phyloP scores from a whole-genome alignment of 1,140 invertebrate species.

The Cotesia glomerata region DNA sequence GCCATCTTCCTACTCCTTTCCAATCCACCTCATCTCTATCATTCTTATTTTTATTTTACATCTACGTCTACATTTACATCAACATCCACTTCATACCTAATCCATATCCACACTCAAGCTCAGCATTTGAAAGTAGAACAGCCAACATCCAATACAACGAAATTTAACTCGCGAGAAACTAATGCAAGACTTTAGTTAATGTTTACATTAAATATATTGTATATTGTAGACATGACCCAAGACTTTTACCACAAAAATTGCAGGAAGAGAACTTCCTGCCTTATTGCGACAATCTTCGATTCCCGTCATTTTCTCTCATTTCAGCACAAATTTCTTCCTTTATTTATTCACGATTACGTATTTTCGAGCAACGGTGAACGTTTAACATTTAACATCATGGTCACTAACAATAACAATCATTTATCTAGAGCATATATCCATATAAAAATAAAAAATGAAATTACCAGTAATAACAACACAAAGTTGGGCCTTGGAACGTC shows the following conservation, averaged over 20 bases:
- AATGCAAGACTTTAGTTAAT: constrained; percentile 13
- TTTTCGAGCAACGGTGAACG: too few species aligned
- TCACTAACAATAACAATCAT: too few species aligned
- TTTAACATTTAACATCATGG: too few species aligned
- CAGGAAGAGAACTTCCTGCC: constrained; percentile 38
- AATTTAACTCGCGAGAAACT: background rate
- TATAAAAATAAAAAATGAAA: background rate
- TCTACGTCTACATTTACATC: background rate
- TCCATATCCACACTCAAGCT: background rate
- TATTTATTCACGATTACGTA: too few species aligned
- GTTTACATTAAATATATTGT: too few species aligned
- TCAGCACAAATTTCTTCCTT: background rate
- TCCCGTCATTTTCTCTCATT: background rate
- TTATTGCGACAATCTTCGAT: constrained; percentile 3
- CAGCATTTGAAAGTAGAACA: constrained; percentile 17
- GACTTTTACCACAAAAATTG: constrained; percentile 35
- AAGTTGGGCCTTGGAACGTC: background rate
- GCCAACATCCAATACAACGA: background rate
- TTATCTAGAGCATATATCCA: too few species aligned
- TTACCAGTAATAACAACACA: background rate
- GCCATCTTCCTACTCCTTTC: background rate
- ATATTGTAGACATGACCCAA: background rate
- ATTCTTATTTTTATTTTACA: background rate
- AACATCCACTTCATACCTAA: background rate
- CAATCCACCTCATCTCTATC: background rate